A percentile compares a stretch with the other conserved stretches of the same genome.
phyloP scores from a whole-genome alignment of 2,888 invertebrate genomes.

The Diploptera punctata region DNA sequence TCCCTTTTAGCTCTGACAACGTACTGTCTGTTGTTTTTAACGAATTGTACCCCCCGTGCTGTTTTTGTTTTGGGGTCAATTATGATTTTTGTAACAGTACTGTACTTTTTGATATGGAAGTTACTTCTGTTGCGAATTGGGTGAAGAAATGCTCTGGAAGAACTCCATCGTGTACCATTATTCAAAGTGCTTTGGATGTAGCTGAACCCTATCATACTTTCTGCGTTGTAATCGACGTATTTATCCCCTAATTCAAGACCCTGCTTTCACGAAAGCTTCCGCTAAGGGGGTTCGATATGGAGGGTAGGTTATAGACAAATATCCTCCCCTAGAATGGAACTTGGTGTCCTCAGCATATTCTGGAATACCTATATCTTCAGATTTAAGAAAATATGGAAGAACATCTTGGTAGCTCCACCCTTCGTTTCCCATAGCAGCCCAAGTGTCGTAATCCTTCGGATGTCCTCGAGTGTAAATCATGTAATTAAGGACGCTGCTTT shows the following conservation, averaged over 20 bases:
- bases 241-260: slow-evolving; percentile 66
- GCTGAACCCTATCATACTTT: slow-evolving; percentile 66
- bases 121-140: slow-evolving; percentile 66
- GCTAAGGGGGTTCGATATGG: slow-evolving; percentile 64
- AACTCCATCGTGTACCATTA: slow-evolving; percentile 71
- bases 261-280: slow-evolving; percentile 68
- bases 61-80: slow-evolving; percentile 68
- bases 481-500: slow-evolving; percentile 77
- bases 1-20: slow-evolving; percentile 69
- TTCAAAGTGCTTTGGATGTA: slow-evolving; percentile 65
- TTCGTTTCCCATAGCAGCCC: slow-evolving; percentile 73
- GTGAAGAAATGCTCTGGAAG: slow-evolving; percentile 70
- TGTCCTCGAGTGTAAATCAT: slow-evolving; percentile 82
- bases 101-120: slow-evolving; percentile 65
- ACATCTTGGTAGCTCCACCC: slow-evolving; percentile 79
- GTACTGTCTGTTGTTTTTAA: slow-evolving; percentile 52
- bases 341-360: slow-evolving; percentile 54
- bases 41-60: slow-evolving; percentile 66
- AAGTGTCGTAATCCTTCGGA: slow-evolving; percentile 72
- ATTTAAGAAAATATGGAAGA: slow-evolving; percentile 77
- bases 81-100: slow-evolving; percentile 55
- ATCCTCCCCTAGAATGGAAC: slow-evolving; percentile 64
- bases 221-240: slow-evolving; percentile 67
- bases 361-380: slow-evolving; percentile 72
- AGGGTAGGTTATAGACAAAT: slow-evolving; percentile 62